These are phyloP conservation scores for Tricholauxania praeusta DNA, from an alignment of 2,888 invertebrate species.

Conservation along the genomic window DNA sequence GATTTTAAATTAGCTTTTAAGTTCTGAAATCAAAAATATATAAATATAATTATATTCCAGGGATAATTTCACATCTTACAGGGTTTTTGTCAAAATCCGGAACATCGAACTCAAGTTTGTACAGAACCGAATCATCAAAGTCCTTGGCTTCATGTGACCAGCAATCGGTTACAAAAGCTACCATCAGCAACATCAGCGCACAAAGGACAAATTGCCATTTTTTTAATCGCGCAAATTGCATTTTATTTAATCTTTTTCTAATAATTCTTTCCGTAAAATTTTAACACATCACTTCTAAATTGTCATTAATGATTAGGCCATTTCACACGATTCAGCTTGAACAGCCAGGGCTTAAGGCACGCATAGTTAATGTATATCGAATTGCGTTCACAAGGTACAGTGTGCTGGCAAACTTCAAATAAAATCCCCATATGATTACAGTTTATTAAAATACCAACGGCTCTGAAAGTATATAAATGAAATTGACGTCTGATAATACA, in stretches of 20 bases:
- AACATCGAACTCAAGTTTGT: constrained; percentile 83
- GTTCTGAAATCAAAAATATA: constrained; percentile 46
- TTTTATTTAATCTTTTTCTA: neutral
- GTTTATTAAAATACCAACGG: too few species aligned
- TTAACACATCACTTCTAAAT: constrained; percentile 3
- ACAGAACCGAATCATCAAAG: constrained; percentile 85
- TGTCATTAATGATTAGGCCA: constrained; percentile 13
- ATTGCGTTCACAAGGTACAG: too few species aligned
- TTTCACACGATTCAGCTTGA: too few species aligned
- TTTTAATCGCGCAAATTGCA: neutral
- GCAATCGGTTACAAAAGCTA: neutral
- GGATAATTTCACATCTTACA: constrained; percentile 58
- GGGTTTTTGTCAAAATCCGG: constrained; percentile 68
- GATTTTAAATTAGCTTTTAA: constrained; percentile 53
- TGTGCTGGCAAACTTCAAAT: too few species aligned
- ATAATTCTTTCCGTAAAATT: neutral
- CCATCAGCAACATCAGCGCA: constrained; percentile 21
- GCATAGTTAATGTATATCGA: too few species aligned
- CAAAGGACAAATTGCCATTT: neutral
- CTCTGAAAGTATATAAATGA: too few species aligned
- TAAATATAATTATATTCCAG: constrained; percentile 37
- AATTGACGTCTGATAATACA: too few species aligned
- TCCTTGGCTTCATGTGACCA: constrained; percentile 77
- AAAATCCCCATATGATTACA: too few species aligned
- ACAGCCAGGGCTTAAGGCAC: too few species aligned